Evolutionary conservation across 2,113 vertebrate genomes (phyloP).

Genomic region (Thomomys bottae): DNA sequence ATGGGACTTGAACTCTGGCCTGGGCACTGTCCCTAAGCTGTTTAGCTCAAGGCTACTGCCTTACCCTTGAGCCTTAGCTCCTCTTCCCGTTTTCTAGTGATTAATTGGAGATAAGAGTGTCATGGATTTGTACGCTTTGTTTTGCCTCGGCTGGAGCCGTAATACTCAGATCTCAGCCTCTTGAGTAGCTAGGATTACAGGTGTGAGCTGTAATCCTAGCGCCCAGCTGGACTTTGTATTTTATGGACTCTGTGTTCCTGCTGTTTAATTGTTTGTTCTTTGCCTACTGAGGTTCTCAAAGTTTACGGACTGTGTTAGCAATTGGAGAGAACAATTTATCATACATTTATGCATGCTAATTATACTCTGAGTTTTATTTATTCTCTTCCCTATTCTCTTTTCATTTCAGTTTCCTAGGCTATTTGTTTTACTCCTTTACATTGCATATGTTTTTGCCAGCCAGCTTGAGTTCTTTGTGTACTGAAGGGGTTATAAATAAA

Average conservation of each 20-base stretch:
- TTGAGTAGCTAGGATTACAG: too few species aligned
- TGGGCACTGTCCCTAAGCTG: too few species aligned
- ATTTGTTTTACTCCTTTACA: slow-evolving; percentile 40
- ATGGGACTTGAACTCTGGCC: too few species aligned
- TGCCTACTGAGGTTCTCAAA: neutral
- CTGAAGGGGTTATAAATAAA: neutral
- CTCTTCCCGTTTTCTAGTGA: too few species aligned
- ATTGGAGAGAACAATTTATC: neutral
- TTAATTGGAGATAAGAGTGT: too few species aligned
- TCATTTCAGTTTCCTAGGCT: neutral
- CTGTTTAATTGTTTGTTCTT: neutral
- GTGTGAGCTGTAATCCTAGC: too few species aligned
- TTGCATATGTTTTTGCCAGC: neutral
- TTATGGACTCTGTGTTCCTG: neutral
- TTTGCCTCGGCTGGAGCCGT: too few species aligned
- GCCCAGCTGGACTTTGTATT: too few species aligned
- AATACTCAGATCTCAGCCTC: too few species aligned
- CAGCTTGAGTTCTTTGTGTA: neutral
- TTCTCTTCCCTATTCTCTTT: neutral
- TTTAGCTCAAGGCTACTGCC: too few species aligned
- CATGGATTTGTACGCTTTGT: too few species aligned
- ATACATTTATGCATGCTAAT: neutral
- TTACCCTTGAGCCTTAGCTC: too few species aligned
- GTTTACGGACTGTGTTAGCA: neutral
- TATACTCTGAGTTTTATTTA: neutral